A percentile compares a stretch with the other conserved stretches of the same genome.
phyloP scores from a whole-genome alignment of 2,113 vertebrate genomes.

The Anolis sagrei region DNA sequence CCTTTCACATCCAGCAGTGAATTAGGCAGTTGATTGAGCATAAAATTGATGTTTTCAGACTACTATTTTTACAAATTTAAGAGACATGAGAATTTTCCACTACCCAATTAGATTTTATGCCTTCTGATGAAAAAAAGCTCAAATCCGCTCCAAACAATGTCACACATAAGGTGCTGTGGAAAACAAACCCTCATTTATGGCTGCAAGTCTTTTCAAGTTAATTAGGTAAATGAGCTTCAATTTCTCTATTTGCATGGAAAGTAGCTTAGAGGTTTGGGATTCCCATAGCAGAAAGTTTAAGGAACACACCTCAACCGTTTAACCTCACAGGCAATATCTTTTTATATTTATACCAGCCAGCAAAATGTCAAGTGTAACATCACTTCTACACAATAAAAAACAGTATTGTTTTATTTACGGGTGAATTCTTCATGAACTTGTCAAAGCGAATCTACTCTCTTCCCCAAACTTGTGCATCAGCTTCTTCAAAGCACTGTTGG shows the following conservation, averaged over 20 bases:
- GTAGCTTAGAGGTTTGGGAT: constrained; percentile 41
- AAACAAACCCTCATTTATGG: constrained; percentile 11
- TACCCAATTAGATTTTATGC: background rate
- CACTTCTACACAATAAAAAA: background rate
- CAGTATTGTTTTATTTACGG: background rate
- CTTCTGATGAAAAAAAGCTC: rapidly evolving
- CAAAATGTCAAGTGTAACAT: background rate
- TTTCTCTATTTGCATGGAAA: constrained; percentile 30
- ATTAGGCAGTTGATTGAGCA: constrained; percentile 4
- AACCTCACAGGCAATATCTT: constrained; percentile 29
- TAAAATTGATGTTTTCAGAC: background rate
- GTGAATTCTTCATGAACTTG: background rate
- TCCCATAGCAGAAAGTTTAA: constrained; percentile 19
- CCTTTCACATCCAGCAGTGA: background rate
- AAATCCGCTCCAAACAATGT: background rate
- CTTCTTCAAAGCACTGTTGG: background rate
- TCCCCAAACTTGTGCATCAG: rapidly evolving
- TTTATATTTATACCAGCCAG: constrained; percentile 26
- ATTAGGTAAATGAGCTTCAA: constrained; percentile 25
- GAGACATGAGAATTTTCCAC: background rate
- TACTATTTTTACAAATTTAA: background rate
- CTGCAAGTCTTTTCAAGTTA: constrained; percentile 30
- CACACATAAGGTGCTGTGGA: constrained; percentile 5
- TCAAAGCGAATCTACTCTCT: background rate
- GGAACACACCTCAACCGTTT: constrained; percentile 48